Percentiles rank a stretch among this genome's conserved stretches.
Evolutionary conservation across 2,888 invertebrate species (phyloP).

Genomic region (Campoplex nolae): DNA sequence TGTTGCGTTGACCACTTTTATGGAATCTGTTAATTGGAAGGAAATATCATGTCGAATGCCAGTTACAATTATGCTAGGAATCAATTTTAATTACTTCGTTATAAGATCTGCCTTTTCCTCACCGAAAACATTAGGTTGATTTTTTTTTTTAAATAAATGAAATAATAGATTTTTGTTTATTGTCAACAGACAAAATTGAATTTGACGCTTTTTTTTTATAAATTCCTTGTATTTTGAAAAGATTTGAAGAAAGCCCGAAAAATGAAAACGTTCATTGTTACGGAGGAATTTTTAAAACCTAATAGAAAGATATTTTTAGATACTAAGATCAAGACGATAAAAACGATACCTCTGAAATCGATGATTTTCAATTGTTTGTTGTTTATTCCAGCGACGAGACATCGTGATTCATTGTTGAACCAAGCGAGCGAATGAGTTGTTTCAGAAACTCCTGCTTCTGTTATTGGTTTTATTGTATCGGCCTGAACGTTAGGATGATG

Average conservation of each 20-base stretch:
- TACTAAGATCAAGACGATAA: neutral
- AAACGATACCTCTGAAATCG: constrained; percentile 92
- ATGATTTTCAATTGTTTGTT: constrained; percentile 94
- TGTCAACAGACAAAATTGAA: too few species aligned
- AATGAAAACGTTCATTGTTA: too few species aligned
- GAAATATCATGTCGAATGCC: neutral
- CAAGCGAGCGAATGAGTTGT: constrained; percentile 94
- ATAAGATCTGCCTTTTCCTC: neutral
- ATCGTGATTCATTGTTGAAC: constrained; percentile 90
- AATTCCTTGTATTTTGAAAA: too few species aligned
- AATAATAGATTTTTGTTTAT: neutral
- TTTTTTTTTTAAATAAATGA: neutral
- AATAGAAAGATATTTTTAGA: neutral
- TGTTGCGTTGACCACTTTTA: constrained; percentile 89
- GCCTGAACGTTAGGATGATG: constrained; percentile 83
- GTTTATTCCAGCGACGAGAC: constrained; percentile 95
- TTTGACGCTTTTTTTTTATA: too few species aligned
- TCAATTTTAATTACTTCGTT: neutral
- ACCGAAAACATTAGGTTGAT: neutral
- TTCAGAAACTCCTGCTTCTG: constrained; percentile 94
- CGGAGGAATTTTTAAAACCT: neutral
- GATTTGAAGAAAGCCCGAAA: too few species aligned
- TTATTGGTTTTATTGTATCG: constrained; percentile 87
- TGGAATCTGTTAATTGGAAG: constrained; percentile 87
- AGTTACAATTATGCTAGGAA: neutral